Conservation (phyloP, 1,140 invertebrate species). For the Calliopsis andreniformis region DNA sequence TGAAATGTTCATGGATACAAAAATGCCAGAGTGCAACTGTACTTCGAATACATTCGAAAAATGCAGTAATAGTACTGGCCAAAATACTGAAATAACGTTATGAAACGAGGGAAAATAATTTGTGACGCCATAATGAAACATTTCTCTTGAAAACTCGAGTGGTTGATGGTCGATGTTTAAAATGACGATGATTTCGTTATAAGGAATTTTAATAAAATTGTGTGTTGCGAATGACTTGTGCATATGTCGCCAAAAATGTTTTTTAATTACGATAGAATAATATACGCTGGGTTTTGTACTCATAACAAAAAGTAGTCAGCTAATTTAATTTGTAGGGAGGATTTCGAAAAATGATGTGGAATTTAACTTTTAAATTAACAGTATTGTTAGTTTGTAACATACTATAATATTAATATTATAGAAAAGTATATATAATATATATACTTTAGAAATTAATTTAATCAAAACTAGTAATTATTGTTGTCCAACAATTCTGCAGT, state of each 20-base stretch:
- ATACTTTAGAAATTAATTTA: too few relatives aligned
- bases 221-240: background rate
- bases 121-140: background rate
- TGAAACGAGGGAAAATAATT: background rate
- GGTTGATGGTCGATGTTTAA: background rate
- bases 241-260: background rate
- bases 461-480: too few relatives aligned
- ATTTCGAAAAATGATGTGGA: too few relatives aligned
- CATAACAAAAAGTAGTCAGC: too few relatives aligned
- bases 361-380: too few relatives aligned
- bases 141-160: background rate
- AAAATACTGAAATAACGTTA: conserved; percentile 2
- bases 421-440: too few relatives aligned
- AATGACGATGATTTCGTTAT: background rate
- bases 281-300: background rate
- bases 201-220: background rate
- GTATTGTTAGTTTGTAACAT: too few relatives aligned
- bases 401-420: too few relatives aligned
- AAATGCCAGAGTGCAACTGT: background rate
- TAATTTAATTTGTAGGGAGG: too few relatives aligned
- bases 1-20: too few relatives aligned
- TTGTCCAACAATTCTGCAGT: too few relatives aligned
- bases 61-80: background rate
- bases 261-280: background rate
- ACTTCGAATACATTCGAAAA: background rate